Base-by-base conservation (phyloP, 2,888 invertebrate genomes). In the Erebia palarica region DNA sequence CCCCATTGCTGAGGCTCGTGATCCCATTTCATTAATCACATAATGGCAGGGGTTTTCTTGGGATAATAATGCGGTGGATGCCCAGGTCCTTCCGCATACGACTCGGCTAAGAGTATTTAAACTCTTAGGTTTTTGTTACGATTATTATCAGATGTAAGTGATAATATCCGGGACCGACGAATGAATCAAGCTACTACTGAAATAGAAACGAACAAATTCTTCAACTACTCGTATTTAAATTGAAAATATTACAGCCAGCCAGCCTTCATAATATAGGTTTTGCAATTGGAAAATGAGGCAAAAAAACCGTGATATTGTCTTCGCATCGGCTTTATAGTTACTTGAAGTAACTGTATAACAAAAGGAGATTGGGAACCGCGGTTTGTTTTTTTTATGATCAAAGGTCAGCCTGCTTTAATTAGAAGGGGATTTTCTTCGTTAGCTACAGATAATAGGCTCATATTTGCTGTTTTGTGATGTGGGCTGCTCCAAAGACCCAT, bases 321-420 rank as follows among this genome's bases (percentile, higher is more conserved):
- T 36, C 58, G 36, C 14, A 36, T 14, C 58, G 42, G 55, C 55
- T 3, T 55, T 55, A 18, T 55, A 55, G 7, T 51, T 47, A 11
- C 47, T 47, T 13, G 10, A 1, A 11, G 1, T 10, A 7, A 61
- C 9, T 44, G 18, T 61, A 1, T 60, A 42, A 59, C 59, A 60
- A 61, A 61, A 44, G 42, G 44, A 61, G 44, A 44, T 61, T 44
- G 16, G 44, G 44, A 47, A n/a, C 42, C 9, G 60, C 18, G 44
- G 44, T 11, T 18, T 61, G 44, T 61, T 47, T 61, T 47, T 61
- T 61, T 61, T 44, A 7, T 47, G 36, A 42, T 18, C 44, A 61
- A 61, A 61, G 61, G 44, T 61, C 61, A 61, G 44, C 44, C 18
- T 9, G 18, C 44, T 47, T 61, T 61, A 16, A 61, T 61, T 47